phyloP scores from a whole-genome alignment of 2,888 invertebrate genomes.

The Clunio marinus region DNA sequence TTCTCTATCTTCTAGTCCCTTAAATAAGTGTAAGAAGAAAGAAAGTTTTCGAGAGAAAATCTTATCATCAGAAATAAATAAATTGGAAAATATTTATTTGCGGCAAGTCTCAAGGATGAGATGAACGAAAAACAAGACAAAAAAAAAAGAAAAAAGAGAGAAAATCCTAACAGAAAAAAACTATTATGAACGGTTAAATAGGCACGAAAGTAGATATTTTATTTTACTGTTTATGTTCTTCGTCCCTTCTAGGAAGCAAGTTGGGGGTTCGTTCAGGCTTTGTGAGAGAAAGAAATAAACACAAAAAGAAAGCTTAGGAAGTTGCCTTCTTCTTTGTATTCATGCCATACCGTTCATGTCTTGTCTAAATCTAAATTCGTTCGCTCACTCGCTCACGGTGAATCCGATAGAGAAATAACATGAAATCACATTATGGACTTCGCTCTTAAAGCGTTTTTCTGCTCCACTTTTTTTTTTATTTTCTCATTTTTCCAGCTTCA shows the following conservation, averaged over 20 bases:
- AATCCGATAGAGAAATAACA: slow-evolving; percentile 16
- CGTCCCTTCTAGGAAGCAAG: not conserved
- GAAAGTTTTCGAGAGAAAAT: not conserved
- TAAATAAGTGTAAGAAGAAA: too few relatives aligned
- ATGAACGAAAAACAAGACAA: not conserved
- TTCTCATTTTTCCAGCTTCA: not conserved
- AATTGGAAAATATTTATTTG: slow-evolving; percentile 35
- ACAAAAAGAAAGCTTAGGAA: slow-evolving; percentile 8
- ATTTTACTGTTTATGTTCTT: slow-evolving; percentile 14
- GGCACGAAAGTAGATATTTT: slow-evolving; percentile 15
- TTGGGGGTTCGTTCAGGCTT: not conserved
- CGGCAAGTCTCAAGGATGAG: not conserved
- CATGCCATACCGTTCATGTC: too few relatives aligned
- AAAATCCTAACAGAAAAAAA: not conserved
- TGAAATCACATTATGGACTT: slow-evolving; percentile 6
- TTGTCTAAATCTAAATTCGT: too few relatives aligned
- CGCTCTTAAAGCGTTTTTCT: slow-evolving; percentile 16
- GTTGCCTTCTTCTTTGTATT: not conserved
- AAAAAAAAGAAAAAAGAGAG: not conserved
- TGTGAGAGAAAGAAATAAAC: not conserved
- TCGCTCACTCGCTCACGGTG: not conserved
- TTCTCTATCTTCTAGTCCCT: too few relatives aligned
- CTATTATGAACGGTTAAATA: slow-evolving; percentile 31
- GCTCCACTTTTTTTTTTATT: not conserved
- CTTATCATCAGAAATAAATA: slow-evolving; percentile 36